Base-by-base conservation (phyloP, 1,140 invertebrate genomes). In the Drosophila pseudoananassae region DNA sequence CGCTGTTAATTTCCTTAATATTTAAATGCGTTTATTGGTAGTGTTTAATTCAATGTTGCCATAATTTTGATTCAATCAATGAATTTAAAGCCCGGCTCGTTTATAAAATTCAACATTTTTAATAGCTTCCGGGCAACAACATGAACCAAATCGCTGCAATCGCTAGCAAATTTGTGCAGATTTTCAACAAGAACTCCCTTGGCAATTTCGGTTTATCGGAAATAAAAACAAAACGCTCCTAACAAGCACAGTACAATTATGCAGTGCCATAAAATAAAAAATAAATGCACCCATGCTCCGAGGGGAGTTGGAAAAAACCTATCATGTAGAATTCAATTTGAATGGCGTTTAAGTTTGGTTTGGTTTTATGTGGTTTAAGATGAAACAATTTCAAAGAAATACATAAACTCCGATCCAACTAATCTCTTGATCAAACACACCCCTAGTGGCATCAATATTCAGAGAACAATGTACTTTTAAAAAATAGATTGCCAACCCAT, bases 401-500 rank as follows among this genome's bases (percentile, higher is more conserved):
- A 46, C 59, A 65, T 15, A 12, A 75, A 75, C 59, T 75, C 49
- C 20, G 33, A 27, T 40, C 27, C 12, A 75, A 65, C 71, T 75
- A 75, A 75, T 75, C 71, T 75, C 17, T 17, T 27, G 36, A 40
- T 59, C 56, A 75, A 65, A 75, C 59, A 64, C 33, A 38, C 52
- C 57, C 47, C 56, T 17, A 29, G 38, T 55, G 52, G 59, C 74
- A 65, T 74, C 58, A 75, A 75, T 75, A 75, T 74, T 23, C 46
- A 29, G 17, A 46, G 71, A 65, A 75, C 71, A 75, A 75, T 75
- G 60, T 57, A 55, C 59, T 65, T 75, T 61, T 75, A 65, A 75
- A 75, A 75, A 75, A 75, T 75, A 75, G 71, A 75, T 75, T 75
- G 71, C 71, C 71, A 75, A 50, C 46, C 70, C 71, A 75, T 75